These are phyloP conservation scores for Magallana gigas DNA, from an alignment of 1,140 invertebrate species.

Conservation along the genomic window DNA sequence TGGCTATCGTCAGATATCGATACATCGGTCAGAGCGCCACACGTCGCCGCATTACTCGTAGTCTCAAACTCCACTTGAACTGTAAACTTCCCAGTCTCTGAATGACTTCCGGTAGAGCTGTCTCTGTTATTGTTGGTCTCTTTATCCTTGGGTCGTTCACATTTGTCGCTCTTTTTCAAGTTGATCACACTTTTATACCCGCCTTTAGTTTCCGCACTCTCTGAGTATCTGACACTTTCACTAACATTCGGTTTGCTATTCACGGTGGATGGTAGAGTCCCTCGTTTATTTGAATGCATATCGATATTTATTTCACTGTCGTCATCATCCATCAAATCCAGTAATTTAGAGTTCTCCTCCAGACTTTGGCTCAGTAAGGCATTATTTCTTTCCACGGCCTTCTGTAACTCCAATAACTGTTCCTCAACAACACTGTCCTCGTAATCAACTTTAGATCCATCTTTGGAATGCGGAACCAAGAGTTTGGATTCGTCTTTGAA, in stretches of 20 bases:
- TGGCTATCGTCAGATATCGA: background rate
- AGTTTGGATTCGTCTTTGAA: too few species aligned
- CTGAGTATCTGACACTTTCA: background rate
- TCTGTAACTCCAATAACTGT: background rate
- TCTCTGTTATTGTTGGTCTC: background rate
- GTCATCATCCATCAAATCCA: background rate
- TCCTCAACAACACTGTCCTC: background rate
- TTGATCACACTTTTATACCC: slow-evolving; percentile 32
- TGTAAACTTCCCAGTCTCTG: background rate
- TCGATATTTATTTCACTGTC: background rate
- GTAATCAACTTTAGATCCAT: background rate
- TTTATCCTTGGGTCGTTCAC: slow-evolving; percentile 12
- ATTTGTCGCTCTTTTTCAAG: background rate
- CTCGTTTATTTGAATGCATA: background rate
- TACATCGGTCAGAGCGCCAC: background rate
- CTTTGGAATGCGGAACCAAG: background rate
- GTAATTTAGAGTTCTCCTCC: background rate
- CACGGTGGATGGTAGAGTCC: background rate
- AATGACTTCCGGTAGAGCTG: background rate
- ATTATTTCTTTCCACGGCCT: slow-evolving; percentile 10
- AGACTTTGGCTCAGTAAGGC: background rate
- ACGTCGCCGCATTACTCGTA: background rate
- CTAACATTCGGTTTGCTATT: background rate
- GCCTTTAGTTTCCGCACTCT: slow-evolving; percentile 26
- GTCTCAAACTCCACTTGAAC: background rate